Base-by-base conservation (phyloP, 2,888 invertebrate genomes). In the Rhagophthalmus giganteus region DNA sequence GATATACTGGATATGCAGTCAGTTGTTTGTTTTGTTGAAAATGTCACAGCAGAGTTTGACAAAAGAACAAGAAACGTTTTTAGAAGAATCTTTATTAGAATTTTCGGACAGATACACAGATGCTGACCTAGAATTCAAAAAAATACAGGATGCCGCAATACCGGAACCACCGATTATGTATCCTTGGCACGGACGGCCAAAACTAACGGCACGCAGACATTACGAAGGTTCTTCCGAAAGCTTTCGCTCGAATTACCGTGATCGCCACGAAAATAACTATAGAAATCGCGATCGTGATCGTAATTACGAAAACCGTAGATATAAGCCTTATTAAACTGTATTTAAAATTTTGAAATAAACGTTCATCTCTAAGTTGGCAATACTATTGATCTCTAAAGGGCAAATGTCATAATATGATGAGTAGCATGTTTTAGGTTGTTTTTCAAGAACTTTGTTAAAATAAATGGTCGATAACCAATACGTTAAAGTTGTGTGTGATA, bases 131-230 rank as follows among this genome's bases (percentile, higher is more conserved):
- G 75, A 76, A 30, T 78, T 71, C 45, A 71, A 70, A 59, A 64
- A 68, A 44, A 59, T 72, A n/a, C 71, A 65, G 33, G 71, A 74
- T 26, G 48, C 58, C 2, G 70, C 66, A 0, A 66, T 73, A 39
- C 71, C 70, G 2, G 49, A 61, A 28, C 76, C 76, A n/a, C 77
- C 77, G 5, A 73, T 77, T 32, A 66, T 76, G 59, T 66, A 60
- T 32, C 74, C 74, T 0, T 77, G 76, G 76, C 69, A 71, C 52
- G 59, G 62, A 33, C 60, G 63, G 44, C 58, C 56, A 12, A 61
- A 58, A 40, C 28, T 60, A 32, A 41, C 39, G 57, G 54, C 57
- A 32, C 27, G 54, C 90, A 85, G 67, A 91, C 31, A 56, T 15
- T 26, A 51, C 9, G 32, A 52, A 26, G 7, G 40, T 9, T 32